phyloP scores from a whole-genome alignment of 2,888 invertebrate species.

The Agriopis leucophaearia region DNA sequence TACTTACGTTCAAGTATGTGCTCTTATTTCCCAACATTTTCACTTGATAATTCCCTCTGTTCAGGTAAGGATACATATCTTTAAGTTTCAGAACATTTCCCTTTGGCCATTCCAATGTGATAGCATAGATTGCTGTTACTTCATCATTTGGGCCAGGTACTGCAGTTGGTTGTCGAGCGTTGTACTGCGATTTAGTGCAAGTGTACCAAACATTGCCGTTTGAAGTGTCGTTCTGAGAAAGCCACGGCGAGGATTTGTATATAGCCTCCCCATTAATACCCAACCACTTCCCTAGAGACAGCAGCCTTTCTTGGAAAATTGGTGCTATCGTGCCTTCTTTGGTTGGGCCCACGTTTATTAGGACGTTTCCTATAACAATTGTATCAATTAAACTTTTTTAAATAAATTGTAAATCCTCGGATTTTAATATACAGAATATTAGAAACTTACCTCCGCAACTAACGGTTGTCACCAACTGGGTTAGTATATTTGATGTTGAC shows the following conservation, averaged over 20 bases:
- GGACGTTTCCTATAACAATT: constrained; percentile 88
- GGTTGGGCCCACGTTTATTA: constrained; percentile 97
- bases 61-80: constrained; percentile 59
- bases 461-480: constrained; percentile 90
- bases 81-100: constrained; percentile 76
- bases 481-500: constrained; percentile 89
- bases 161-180: constrained; percentile 57
- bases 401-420: neutral
- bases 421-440: neutral
- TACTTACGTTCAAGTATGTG: constrained; percentile 61
- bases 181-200: constrained; percentile 58
- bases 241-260: constrained; percentile 92
- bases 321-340: constrained; percentile 94
- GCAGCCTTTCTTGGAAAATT: constrained; percentile 94
- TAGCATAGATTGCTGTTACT: constrained; percentile 87
- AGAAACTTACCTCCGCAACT: constrained; percentile 91
- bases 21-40: constrained; percentile 65
- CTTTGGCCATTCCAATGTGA: constrained; percentile 90
- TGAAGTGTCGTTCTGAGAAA: constrained; percentile 91
- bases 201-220: constrained; percentile 93
- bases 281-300: constrained; percentile 94
- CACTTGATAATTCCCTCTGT: constrained; percentile 57
- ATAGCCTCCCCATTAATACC: constrained; percentile 94
- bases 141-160: constrained; percentile 51
- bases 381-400: neutral